phyloP scores from a whole-genome alignment of 2,797 vertebrate species.

The Acrossocheilus fasciatus region DNA sequence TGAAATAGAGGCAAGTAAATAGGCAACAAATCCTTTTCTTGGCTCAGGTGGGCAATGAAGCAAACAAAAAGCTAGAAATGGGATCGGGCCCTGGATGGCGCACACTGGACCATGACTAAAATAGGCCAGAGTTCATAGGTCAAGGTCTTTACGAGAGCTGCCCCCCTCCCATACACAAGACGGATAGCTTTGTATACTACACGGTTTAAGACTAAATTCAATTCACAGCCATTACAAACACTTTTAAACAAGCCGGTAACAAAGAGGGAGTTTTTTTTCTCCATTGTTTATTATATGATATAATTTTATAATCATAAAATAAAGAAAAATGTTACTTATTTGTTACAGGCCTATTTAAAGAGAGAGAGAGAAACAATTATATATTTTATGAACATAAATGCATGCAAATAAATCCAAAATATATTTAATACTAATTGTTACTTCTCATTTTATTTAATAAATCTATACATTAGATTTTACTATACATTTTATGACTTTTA shows the following conservation, averaged over 20 bases:
- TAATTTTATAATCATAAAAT: neutral
- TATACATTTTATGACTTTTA: neutral
- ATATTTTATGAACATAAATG: neutral
- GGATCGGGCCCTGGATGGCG: slow-evolving; percentile 80
- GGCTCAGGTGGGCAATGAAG: slow-evolving; percentile 85
- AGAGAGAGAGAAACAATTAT: neutral
- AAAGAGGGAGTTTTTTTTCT: neutral
- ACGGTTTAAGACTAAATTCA: slow-evolving; percentile 47
- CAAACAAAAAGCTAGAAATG: slow-evolving; percentile 87
- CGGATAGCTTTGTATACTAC: slow-evolving; percentile 51
- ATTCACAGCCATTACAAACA: slow-evolving; percentile 62
- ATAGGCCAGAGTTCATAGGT: slow-evolving; percentile 82
- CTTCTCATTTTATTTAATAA: neutral
- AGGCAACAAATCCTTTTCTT: slow-evolving; percentile 89
- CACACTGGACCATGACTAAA: slow-evolving; percentile 81
- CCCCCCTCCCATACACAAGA: slow-evolving; percentile 56
- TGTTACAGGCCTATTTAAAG: neutral
- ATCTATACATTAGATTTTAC: neutral
- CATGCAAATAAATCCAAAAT: neutral
- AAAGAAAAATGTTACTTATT: neutral
- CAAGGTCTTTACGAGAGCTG: slow-evolving; percentile 80
- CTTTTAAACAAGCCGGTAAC: slow-evolving; percentile 59
- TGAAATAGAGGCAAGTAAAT: slow-evolving; percentile 89
- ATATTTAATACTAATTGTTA: neutral
- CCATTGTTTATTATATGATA: neutral